Percentiles rank a stretch among this genome's conserved stretches.
phyloP scores from a whole-genome alignment of 2,797 vertebrate genomes.

The Rhinella marina region DNA sequence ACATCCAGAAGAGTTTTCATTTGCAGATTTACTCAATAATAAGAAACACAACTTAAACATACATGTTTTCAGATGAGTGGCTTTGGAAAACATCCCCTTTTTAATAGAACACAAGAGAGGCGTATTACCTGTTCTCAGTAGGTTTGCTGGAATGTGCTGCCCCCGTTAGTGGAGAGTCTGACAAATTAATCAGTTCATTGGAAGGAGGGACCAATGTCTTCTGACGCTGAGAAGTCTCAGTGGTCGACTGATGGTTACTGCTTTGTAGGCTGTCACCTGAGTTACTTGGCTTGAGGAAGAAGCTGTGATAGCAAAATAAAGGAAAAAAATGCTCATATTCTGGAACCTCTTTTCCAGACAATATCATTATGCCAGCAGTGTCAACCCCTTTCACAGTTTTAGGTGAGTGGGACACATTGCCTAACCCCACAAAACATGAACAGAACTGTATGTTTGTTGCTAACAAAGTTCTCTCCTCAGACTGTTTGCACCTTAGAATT shows the following conservation, averaged over 20 bases:
- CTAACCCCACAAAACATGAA: no score
- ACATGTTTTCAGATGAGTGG: not conserved
- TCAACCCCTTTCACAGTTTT: not conserved
- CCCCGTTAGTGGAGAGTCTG: not conserved
- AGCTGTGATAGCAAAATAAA: conserved; percentile 71
- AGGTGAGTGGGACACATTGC: no score
- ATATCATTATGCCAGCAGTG: no score
- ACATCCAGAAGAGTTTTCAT: not conserved
- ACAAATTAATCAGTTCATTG: conserved; percentile 74
- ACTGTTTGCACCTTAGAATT: no score
- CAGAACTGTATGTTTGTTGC: no score
- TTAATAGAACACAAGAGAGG: not conserved
- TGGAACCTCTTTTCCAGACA: not conserved
- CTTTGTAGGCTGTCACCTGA: conserved; percentile 96
- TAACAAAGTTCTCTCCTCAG: no score
- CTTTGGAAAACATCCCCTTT: not conserved
- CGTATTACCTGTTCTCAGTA: conserved; percentile 78
- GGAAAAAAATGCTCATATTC: not conserved
- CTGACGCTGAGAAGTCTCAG: conserved; percentile 78
- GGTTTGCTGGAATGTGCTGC: not conserved
- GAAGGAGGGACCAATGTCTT: conserved; percentile 66
- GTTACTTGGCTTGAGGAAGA: conserved; percentile 90
- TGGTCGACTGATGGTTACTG: conserved; percentile 75
- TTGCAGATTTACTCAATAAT: not conserved
- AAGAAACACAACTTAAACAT: not conserved